These are phyloP conservation scores for Zaprionus inermis DNA, from an alignment of 1,140 invertebrate species.

Conservation along the genomic window DNA sequence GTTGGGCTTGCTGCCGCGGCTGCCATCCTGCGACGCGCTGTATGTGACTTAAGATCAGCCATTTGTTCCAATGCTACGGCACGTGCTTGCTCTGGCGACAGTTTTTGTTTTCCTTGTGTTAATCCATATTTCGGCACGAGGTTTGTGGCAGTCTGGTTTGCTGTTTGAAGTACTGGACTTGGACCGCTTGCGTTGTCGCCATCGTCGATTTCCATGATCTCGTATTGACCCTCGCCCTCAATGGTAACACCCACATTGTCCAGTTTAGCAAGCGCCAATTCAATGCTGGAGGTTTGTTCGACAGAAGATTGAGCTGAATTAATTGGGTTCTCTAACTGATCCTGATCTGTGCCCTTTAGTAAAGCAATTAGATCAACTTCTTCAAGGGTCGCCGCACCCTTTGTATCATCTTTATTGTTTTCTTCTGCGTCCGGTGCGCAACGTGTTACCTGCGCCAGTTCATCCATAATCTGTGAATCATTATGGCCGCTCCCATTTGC, in stretches of 20 bases:
- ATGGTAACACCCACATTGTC: slow-evolving; percentile 70
- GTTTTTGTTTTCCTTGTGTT: slow-evolving; percentile 36
- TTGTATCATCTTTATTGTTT: slow-evolving; percentile 6
- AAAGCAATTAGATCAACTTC: slow-evolving; percentile 79
- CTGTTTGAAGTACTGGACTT: slow-evolving; percentile 28
- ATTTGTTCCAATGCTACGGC: slow-evolving; percentile 77
- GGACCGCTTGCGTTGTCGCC: slow-evolving; percentile 35
- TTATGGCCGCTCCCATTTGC: slow-evolving; percentile 27
- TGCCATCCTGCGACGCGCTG: slow-evolving; percentile 63
- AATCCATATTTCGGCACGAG: not conserved
- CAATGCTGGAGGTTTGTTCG: slow-evolving; percentile 44
- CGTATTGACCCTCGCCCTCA: slow-evolving; percentile 78
- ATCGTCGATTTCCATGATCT: slow-evolving; percentile 81
- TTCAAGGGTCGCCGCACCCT: slow-evolving; percentile 45
- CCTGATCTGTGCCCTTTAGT: slow-evolving; percentile 68
- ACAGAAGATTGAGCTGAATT: not conserved
- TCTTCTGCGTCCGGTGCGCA: slow-evolving; percentile 17
- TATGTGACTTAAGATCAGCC: slow-evolving; percentile 49
- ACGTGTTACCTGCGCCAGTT: slow-evolving; percentile 4
- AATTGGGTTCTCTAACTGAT: slow-evolving; percentile 12
- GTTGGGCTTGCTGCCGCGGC: slow-evolving; percentile 12
- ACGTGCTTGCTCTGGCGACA: slow-evolving; percentile 70
- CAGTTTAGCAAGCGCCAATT: slow-evolving; percentile 48
- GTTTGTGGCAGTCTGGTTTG: slow-evolving; percentile 17
- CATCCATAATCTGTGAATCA: slow-evolving; percentile 10